A percentile compares a stretch with the other conserved stretches of the same genome.
Evolutionary conservation across 1,140 invertebrate genomes (phyloP).

Genomic region (Hydropsyche tenuis): DNA sequence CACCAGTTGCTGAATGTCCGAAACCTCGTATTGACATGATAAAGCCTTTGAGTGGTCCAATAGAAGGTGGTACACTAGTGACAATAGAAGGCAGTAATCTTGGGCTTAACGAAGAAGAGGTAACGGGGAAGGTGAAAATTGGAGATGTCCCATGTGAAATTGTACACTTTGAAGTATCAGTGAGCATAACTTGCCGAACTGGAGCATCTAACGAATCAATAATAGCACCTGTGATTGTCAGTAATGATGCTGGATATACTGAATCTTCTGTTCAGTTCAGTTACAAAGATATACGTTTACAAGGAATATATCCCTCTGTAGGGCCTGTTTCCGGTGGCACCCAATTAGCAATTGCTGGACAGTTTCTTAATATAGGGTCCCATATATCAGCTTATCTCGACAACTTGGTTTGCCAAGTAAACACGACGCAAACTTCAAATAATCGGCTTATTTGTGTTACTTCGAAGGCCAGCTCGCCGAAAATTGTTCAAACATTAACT

Average conservation of each 20-base stretch:
- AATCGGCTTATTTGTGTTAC: slow-evolving; percentile 87
- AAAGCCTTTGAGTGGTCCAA: slow-evolving; percentile 90
- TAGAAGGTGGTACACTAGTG: slow-evolving; percentile 94
- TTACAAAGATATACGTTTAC: slow-evolving; percentile 85
- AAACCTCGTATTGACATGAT: slow-evolving; percentile 94
- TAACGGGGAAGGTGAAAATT: slow-evolving; percentile 89
- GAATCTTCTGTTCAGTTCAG: slow-evolving; percentile 88
- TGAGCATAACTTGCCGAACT: slow-evolving; percentile 87
- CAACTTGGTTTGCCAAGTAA: slow-evolving; percentile 86
- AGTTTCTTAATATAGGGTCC: slow-evolving; percentile 93
- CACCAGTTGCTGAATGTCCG: slow-evolving; percentile 82
- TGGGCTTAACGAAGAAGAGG: slow-evolving; percentile 88
- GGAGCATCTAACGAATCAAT: slow-evolving; percentile 77
- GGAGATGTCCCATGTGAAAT: slow-evolving; percentile 88
- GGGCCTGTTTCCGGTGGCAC: slow-evolving; percentile 96
- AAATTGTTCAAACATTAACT: slow-evolving; percentile 60
- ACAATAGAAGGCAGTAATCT: slow-evolving; percentile 97
- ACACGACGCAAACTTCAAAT: slow-evolving; percentile 87
- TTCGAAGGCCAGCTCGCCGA: slow-evolving; percentile 64
- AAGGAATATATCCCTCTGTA: slow-evolving; percentile 80
- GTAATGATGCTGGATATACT: slow-evolving; percentile 87
- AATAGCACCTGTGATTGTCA: slow-evolving; percentile 83
- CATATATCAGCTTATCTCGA: slow-evolving; percentile 87
- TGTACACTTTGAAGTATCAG: slow-evolving; percentile 89
- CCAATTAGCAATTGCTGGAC: slow-evolving; percentile 86